phyloP scores from a whole-genome alignment of 1,140 invertebrate genomes.

The Heliothis virescens region DNA sequence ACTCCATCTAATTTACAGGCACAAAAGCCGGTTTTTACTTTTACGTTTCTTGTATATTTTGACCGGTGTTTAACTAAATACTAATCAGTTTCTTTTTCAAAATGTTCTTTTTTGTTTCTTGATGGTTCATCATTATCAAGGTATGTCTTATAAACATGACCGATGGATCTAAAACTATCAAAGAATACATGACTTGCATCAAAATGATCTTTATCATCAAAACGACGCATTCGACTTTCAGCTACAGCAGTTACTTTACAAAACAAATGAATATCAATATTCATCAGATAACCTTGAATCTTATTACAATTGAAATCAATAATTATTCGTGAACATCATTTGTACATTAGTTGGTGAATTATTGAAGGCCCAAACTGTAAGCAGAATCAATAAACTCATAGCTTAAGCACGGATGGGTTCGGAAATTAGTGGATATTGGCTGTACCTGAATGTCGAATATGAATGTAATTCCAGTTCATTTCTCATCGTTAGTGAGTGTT shows the following conservation, averaged over 20 bases:
- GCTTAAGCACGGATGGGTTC: constrained; percentile 23
- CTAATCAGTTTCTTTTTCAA: too few relatives aligned
- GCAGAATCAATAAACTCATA: constrained; percentile 39
- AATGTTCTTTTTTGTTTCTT: too few relatives aligned
- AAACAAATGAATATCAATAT: constrained; percentile 1
- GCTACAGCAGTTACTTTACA: background rate
- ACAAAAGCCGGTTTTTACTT: too few relatives aligned
- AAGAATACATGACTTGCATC: too few relatives aligned
- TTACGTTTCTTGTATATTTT: too few relatives aligned
- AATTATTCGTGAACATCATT: constrained; percentile 12
- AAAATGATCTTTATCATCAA: too few relatives aligned
- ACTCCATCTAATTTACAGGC: too few relatives aligned
- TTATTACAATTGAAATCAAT: constrained; percentile 36
- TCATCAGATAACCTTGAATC: constrained; percentile 27
- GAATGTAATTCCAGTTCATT: background rate
- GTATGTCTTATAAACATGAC: too few relatives aligned
- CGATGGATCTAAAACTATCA: too few relatives aligned
- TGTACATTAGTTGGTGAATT: constrained; percentile 37
- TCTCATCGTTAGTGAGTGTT: background rate
- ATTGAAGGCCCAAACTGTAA: constrained; percentile 33
- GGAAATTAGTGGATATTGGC: constrained; percentile 15
- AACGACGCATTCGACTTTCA: too few relatives aligned
- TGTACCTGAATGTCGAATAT: background rate
- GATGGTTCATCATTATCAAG: too few relatives aligned
- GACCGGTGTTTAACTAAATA: too few relatives aligned